Evolutionary conservation across 2,888 invertebrate genomes (phyloP), one percentile per base, ranked within the genome.

Genomic region (Elysia crispata): DNA sequence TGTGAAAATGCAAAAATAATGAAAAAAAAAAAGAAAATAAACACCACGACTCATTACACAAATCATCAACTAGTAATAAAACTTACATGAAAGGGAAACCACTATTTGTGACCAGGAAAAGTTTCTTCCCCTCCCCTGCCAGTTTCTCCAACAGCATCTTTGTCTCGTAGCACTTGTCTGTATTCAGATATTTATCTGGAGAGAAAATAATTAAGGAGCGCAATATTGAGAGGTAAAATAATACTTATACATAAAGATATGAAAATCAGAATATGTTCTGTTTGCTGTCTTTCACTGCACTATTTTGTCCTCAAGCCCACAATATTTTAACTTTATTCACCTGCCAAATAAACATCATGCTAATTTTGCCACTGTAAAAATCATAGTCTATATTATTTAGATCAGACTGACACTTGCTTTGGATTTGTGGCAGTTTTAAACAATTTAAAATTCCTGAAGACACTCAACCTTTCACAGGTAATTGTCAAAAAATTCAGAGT

Each of bases 41-140:
- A 30, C 28, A 33, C 20, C 11, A 1, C 23, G 11, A 31, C 8
- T 60, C 18, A 57, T 23, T 0, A 13, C 33, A 54, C 41, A 76
- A 54, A 18, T 31, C 25, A 66, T 20, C 11, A 64, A 64, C 18
- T n/a, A 11, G 15, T n/a, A 70, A 8, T 30, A 25, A 64, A 79
- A 92, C 97, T 97, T 85, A 91, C 92, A 91, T 98, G 94, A 99
- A 99, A 89, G 96, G 95, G 91, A 95, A 98, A 0, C 98, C 98
- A 91, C 98, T 98, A 91, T 99, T 99, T 15, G 99, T 98, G 20
- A 99, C 97, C 80, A 99, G 94, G 92, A 99, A 99, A 85, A 98
- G 93, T 91, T 97, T 96, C 91, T 98, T 98, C 57, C 95, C 95
- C 41, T 95, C 94, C 0, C 94, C 93, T 83, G 94, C 94, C 18